A percentile compares a stretch with the other conserved stretches of the same genome.
Conservation (phyloP, 2,113 vertebrate genomes). For the Verasper variegatus region DNA sequence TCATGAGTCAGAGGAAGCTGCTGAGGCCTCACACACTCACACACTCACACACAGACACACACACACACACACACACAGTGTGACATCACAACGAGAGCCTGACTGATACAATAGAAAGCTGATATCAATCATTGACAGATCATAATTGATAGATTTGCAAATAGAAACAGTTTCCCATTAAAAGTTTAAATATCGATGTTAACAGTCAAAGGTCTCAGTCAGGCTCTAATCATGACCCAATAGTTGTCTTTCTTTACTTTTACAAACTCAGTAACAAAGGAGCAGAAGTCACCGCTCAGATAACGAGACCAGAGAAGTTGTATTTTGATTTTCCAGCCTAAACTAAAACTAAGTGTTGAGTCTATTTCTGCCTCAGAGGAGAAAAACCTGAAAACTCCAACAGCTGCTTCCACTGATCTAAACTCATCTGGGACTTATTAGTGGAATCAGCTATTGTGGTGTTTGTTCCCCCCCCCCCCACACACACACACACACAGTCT, state of each 20-base stretch:
- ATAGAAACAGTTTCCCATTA: background rate
- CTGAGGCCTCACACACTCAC: background rate
- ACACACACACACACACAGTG: constrained; percentile 7
- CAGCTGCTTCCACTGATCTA: constrained; percentile 11
- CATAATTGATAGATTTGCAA: background rate
- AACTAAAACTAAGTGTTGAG: too few species aligned
- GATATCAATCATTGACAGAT: background rate
- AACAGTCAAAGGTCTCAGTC: too few species aligned
- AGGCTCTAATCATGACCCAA: too few species aligned
- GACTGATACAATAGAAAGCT: background rate
- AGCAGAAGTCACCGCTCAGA: too few species aligned
- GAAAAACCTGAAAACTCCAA: too few species aligned
- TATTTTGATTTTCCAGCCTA: too few species aligned
- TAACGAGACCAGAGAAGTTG: too few species aligned
- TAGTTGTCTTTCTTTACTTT: too few species aligned
- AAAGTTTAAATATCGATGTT: too few species aligned
- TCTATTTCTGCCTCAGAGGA: too few species aligned
- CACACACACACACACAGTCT: too few species aligned
- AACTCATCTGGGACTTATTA: constrained; percentile 59
- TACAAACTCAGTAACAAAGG: too few species aligned
- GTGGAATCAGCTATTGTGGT: constrained; percentile 28
- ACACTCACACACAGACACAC: background rate
- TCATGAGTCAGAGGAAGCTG: constrained; percentile 35
- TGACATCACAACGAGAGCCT: constrained; percentile 3
- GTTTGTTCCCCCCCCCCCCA: background rate